phyloP scores from a whole-genome alignment of 2,797 vertebrate species.

The Hemibagrus guttatus region DNA sequence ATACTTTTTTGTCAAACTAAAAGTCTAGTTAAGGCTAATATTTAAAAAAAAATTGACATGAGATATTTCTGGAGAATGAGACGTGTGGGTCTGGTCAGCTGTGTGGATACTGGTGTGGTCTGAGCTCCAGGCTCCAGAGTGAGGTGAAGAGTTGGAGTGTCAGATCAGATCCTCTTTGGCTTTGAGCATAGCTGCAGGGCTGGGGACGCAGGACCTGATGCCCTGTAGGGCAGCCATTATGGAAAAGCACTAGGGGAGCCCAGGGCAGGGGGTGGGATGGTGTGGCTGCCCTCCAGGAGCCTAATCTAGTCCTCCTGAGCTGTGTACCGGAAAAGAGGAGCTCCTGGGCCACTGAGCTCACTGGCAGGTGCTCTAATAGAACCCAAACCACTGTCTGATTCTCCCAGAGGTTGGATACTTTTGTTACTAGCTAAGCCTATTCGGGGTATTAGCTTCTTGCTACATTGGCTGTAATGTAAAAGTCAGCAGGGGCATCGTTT shows the following conservation, averaged over 20 bases:
- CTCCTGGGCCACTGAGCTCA: slow-evolving; percentile 65
- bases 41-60: no score
- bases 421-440: slow-evolving; percentile 75
- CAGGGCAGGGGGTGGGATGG: slow-evolving; percentile 40
- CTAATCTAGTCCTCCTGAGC: slow-evolving; percentile 65
- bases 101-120: slow-evolving; percentile 30
- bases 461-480: slow-evolving; percentile 74
- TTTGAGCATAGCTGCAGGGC: slow-evolving; percentile 55
- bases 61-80: neutral
- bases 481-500: slow-evolving; percentile 78
- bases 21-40: no score
- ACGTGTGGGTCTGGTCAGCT: neutral
- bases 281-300: slow-evolving; percentile 70
- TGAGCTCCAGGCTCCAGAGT: slow-evolving; percentile 29
- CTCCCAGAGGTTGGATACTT: slow-evolving; percentile 72
- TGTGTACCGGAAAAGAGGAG: slow-evolving; percentile 64
- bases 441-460: slow-evolving; percentile 75
- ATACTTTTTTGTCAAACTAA: no score
- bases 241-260: slow-evolving; percentile 55
- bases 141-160: slow-evolving; percentile 45
- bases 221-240: slow-evolving; percentile 63
- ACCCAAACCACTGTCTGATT: slow-evolving; percentile 69
- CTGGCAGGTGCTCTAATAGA: slow-evolving; percentile 75
- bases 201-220: slow-evolving; percentile 64
- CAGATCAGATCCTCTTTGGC: slow-evolving; percentile 40